Percentiles rank a stretch among this genome's conserved stretches.
Conservation (phyloP, 2,113 vertebrate species). For the Danionella cerebrum region DNA sequence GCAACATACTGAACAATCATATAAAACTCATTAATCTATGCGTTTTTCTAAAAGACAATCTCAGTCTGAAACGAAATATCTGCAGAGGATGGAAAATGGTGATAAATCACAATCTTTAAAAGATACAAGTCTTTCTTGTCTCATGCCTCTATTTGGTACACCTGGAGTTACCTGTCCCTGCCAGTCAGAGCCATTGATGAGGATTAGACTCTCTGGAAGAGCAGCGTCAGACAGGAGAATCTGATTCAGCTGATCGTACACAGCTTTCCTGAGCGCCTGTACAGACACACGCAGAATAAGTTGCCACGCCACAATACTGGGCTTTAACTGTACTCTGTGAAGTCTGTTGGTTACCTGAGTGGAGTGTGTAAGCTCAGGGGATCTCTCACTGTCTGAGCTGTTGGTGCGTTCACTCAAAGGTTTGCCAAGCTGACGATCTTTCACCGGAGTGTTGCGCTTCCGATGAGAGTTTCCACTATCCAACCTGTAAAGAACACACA, state of each 20-base stretch:
- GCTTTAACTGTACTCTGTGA: too few species aligned
- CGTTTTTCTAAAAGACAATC: too few species aligned
- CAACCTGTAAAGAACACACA: constrained; percentile 51
- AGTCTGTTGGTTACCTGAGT: constrained; percentile 60
- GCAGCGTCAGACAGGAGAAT: constrained; percentile 73
- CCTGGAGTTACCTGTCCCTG: constrained; percentile 50
- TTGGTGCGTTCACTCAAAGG: constrained; percentile 78
- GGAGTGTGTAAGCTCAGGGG: constrained; percentile 74
- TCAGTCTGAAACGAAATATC: too few species aligned
- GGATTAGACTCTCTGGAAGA: constrained; percentile 77
- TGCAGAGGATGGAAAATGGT: too few species aligned
- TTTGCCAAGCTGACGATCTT: constrained; percentile 79
- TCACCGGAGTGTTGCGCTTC: constrained; percentile 74
- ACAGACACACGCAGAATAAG: background rate
- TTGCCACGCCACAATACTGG: too few species aligned
- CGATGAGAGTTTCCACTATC: constrained; percentile 73
- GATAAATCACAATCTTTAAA: too few species aligned
- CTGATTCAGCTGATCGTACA: constrained; percentile 84
- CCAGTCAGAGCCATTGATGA: constrained; percentile 56
- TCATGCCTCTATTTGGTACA: too few species aligned
- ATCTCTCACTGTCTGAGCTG: constrained; percentile 82
- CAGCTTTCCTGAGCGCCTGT: constrained; percentile 73
- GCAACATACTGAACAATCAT: constrained; percentile 68
- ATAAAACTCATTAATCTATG: too few species aligned
- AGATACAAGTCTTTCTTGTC: too few species aligned